A percentile compares a stretch with the other conserved stretches of the same genome.
These are phyloP conservation scores for Halyomorpha halys DNA, from an alignment of 1,140 invertebrate genomes.

Conservation along the genomic window DNA sequence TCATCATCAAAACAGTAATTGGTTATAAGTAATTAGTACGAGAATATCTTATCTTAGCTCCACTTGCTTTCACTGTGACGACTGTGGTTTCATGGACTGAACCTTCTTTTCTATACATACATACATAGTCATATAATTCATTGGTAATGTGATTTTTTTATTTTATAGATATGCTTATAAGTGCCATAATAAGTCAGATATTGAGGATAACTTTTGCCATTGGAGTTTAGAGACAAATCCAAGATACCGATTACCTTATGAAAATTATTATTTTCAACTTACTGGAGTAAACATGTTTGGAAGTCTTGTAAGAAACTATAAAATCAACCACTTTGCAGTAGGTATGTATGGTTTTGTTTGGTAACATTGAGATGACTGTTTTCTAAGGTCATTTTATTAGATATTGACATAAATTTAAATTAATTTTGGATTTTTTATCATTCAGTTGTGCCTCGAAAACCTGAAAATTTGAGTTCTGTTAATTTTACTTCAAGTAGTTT, in stretches of 20 bases:
- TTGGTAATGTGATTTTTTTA: background rate
- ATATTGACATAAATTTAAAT: no score
- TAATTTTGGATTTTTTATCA: conserved; percentile 20
- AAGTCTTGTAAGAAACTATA: conserved; percentile 38
- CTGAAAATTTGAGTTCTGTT: conserved; percentile 42
- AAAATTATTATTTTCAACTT: conserved; percentile 45
- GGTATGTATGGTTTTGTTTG: no score
- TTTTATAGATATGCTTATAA: background rate
- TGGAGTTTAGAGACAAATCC: conserved; percentile 47
- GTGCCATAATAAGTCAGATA: background rate
- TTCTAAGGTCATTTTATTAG: no score
- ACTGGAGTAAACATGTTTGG: conserved; percentile 46
- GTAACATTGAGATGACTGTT: no score
- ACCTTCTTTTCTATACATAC: no score
- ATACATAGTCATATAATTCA: background rate
- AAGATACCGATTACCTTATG: conserved; percentile 46
- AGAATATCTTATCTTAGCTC: no score
- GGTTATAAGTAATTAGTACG: no score
- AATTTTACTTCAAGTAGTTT: conserved; percentile 47
- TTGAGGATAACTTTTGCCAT: conserved; percentile 36
- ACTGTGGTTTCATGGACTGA: no score
- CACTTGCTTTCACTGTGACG: no score
- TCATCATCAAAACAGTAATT: no score
- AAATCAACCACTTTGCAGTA: no score
- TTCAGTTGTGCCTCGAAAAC: conserved; percentile 48